Conservation (phyloP, 2,888 invertebrate species). For the Stictocephala bisonia region DNA sequence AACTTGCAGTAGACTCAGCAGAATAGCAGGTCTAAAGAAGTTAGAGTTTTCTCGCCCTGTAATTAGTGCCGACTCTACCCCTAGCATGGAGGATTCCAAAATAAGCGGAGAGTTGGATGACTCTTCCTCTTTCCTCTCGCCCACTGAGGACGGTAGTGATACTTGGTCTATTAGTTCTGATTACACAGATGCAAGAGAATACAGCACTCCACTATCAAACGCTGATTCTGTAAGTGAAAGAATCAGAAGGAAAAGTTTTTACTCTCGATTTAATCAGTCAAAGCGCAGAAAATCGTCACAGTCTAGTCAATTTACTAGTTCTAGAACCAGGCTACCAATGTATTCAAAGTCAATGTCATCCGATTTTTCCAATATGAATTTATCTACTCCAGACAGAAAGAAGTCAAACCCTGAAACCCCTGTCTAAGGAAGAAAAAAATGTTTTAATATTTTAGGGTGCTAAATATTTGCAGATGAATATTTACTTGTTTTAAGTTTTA, state of each 20-base stretch:
- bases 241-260: constrained; percentile 89
- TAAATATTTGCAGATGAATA: background rate
- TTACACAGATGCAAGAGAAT: constrained; percentile 62
- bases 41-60: constrained; percentile 41
- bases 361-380: constrained; percentile 19
- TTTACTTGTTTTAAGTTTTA: background rate
- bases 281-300: constrained; percentile 69
- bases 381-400: constrained; percentile 9
- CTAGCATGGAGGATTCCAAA: constrained; percentile 45
- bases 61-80: constrained; percentile 46
- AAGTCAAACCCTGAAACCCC: constrained; percentile 21
- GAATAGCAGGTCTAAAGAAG: constrained; percentile 44
- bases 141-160: constrained; percentile 74
- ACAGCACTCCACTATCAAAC: constrained; percentile 64
- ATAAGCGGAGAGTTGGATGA: constrained; percentile 61
- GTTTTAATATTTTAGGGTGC: background rate
- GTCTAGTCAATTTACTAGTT: background rate
- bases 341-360: constrained; percentile 45
- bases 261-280: constrained; percentile 85
- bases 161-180: constrained; percentile 77
- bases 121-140: constrained; percentile 67
- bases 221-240: constrained; percentile 84
- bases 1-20: constrained; percentile 6
- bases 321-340: constrained; percentile 41
- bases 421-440: background rate